phyloP scores from a whole-genome alignment of 2,888 invertebrate species.

The Allacma fusca region DNA sequence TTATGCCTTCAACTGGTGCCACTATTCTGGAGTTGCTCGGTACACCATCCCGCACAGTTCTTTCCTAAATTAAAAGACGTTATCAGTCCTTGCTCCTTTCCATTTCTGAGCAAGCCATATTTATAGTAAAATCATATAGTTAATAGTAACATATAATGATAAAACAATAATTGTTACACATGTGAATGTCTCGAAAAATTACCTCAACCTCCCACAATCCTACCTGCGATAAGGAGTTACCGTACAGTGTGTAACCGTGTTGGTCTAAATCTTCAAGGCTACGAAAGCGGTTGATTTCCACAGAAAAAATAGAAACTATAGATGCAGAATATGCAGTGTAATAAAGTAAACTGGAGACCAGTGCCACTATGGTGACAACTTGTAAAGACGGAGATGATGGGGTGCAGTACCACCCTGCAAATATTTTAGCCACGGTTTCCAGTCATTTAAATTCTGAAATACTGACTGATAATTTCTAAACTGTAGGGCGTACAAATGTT shows the following conservation, averaged over 20 bases:
- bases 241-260: slow-evolving; percentile 3
- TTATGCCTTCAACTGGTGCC: neutral
- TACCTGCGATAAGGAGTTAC: neutral
- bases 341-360: neutral
- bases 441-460: too few species aligned
- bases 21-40: neutral
- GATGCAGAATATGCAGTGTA: slow-evolving; percentile 1
- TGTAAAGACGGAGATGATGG: neutral
- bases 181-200: neutral
- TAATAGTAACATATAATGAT: too few species aligned
- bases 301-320: slow-evolving; percentile 19
- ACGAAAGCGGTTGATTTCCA: neutral
- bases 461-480: too few species aligned
- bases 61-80: slow-evolving; percentile 5
- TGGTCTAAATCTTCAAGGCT: neutral
- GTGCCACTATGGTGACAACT: neutral
- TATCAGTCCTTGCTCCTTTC: too few species aligned
- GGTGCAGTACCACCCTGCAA: neutral
- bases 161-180: too few species aligned
- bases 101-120: too few species aligned
- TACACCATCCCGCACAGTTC: neutral
- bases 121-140: too few species aligned
- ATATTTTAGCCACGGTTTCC: neutral
- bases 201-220: neutral
- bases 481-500: too few species aligned